Percentiles rank a stretch among this genome's conserved stretches.
phyloP scores from a whole-genome alignment of 2,888 invertebrate species.

The Stictocephala bisonia region DNA sequence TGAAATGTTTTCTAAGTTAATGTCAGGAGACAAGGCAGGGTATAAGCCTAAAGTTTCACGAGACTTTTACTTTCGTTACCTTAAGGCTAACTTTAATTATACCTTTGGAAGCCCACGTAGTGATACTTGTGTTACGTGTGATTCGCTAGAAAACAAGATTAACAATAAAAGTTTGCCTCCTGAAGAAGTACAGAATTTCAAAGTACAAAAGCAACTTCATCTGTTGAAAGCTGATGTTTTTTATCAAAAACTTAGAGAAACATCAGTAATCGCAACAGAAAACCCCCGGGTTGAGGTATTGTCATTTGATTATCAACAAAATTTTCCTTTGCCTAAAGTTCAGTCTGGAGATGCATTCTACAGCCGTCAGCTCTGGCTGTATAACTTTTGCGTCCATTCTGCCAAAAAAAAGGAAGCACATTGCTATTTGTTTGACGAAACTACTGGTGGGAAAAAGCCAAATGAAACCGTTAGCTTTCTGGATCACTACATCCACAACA shows the following conservation, averaged over 20 bases:
- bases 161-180: too few species aligned
- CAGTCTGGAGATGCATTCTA: slow-evolving; percentile 54
- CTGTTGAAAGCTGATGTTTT: slow-evolving; percentile 35
- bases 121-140: slow-evolving; percentile 46
- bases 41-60: slow-evolving; percentile 40
- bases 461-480: slow-evolving; percentile 33
- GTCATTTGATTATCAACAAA: slow-evolving; percentile 55
- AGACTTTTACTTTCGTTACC: slow-evolving; percentile 46
- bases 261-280: slow-evolving; percentile 17
- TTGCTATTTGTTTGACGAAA: slow-evolving; percentile 38
- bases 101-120: slow-evolving; percentile 41
- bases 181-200: slow-evolving; percentile 14
- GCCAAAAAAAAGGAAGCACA: slow-evolving; percentile 50
- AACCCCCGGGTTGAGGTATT: slow-evolving; percentile 18
- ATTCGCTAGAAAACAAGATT: too few species aligned
- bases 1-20: slow-evolving; percentile 37
- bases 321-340: slow-evolving; percentile 53
- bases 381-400: slow-evolving; percentile 51
- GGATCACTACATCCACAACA: slow-evolving; percentile 12
- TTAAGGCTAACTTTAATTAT: slow-evolving; percentile 41
- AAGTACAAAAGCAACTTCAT: slow-evolving; percentile 31
- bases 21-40: slow-evolving; percentile 21
- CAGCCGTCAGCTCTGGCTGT: slow-evolving; percentile 48
- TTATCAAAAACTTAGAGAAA: slow-evolving; percentile 24
- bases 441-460: slow-evolving; percentile 33